Conservation (phyloP, 2,113 vertebrate species). For the Stegastes partitus region DNA sequence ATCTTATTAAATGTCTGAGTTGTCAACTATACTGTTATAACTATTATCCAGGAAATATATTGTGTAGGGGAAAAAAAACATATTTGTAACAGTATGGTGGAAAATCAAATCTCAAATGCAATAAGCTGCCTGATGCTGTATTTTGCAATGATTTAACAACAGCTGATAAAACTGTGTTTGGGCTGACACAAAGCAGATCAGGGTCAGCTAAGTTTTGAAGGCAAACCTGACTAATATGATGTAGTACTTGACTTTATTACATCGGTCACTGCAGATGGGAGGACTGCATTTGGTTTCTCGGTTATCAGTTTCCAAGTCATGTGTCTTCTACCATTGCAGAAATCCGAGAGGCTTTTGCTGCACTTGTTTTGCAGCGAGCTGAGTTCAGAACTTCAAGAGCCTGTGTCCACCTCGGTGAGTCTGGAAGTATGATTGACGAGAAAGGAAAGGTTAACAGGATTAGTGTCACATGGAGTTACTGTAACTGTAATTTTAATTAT, state of each 20-base stretch:
- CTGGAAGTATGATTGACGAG: conserved; percentile 3
- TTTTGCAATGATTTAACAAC: too few species aligned
- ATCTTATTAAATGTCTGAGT: too few species aligned
- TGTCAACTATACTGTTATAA: too few species aligned
- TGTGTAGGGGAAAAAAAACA: too few species aligned
- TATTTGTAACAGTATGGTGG: too few species aligned
- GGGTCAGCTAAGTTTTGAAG: too few species aligned
- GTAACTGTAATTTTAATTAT: conserved; percentile 45
- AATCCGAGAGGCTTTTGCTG: conserved; percentile 91
- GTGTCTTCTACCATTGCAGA: conserved; percentile 77
- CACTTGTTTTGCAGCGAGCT: conserved; percentile 89
- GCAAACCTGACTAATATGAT: too few species aligned
- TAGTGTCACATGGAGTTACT: conserved; percentile 59
- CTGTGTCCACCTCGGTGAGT: conserved; percentile 88
- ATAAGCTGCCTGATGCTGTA: too few species aligned
- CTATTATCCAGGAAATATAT: too few species aligned
- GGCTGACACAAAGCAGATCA: too few species aligned
- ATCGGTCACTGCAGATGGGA: neutral
- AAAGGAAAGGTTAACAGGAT: conserved; percentile 45
- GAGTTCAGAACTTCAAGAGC: conserved; percentile 87
- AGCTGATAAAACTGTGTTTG: too few species aligned
- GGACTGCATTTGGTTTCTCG: neutral
- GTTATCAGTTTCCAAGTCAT: neutral
- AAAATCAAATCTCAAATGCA: too few species aligned
- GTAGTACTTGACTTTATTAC: neutral